These are phyloP conservation scores for Lacerta bilineata DNA, from an alignment of 2,797 vertebrate species.

Conservation along the genomic window DNA sequence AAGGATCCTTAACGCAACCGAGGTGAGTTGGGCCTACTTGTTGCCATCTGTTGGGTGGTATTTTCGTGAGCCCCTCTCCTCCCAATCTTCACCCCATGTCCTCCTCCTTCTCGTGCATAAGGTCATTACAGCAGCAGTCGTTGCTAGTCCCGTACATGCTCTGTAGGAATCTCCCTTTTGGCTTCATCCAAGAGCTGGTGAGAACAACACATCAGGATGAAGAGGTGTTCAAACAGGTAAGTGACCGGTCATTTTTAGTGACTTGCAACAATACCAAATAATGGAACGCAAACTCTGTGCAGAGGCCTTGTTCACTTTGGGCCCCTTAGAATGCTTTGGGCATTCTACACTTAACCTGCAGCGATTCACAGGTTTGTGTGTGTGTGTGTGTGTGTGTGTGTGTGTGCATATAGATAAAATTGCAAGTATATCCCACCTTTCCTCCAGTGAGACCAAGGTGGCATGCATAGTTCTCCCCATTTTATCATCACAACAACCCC, in stretches of 20 bases:
- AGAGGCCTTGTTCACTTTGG: neutral
- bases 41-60: fast-evolving
- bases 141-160: constrained; percentile 98
- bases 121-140: constrained; percentile 92
- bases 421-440: too few species aligned
- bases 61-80: neutral
- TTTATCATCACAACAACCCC: too few species aligned
- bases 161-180: constrained; percentile 97
- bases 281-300: neutral
- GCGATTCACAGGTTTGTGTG: too few species aligned
- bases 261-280: neutral
- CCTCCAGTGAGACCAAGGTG: too few species aligned
- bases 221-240: constrained; percentile 93
- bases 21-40: constrained; percentile 81
- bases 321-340: too few species aligned
- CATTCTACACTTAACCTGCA: too few species aligned
- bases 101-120: constrained; percentile 62
- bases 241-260: constrained; percentile 46
- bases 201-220: constrained; percentile 97
- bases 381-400: too few species aligned
- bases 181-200: constrained; percentile 97
- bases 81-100: too few species aligned
- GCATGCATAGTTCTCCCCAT: too few species aligned
- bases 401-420: too few species aligned
- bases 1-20: constrained; percentile 94